Conservation (phyloP, 2,113 vertebrate genomes). For the Telmatochromis brachygnathus region DNA sequence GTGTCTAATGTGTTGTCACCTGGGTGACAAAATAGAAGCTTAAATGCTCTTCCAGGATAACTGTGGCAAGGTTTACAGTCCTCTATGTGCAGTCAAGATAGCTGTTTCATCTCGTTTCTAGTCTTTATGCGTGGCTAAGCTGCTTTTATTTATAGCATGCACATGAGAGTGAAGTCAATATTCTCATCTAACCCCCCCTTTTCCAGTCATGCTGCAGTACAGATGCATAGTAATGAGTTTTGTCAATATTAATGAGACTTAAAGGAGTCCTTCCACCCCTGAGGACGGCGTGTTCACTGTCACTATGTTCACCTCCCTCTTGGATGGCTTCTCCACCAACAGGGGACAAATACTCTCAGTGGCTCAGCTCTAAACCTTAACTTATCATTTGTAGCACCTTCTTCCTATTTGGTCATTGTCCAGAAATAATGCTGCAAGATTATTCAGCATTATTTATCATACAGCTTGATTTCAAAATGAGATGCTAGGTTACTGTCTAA, state of each 20-base stretch:
- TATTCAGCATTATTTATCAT: neutral
- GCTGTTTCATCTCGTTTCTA: neutral
- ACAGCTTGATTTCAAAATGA: accelerated
- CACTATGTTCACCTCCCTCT: neutral
- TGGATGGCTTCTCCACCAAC: conserved; percentile 22
- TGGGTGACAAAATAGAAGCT: neutral
- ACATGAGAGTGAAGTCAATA: neutral
- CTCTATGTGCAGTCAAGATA: too few relatives aligned
- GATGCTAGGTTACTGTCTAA: neutral
- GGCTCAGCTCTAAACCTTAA: neutral
- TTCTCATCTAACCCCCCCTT: neutral
- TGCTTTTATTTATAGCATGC: neutral
- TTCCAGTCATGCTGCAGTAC: neutral
- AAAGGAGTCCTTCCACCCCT: neutral
- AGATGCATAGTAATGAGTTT: neutral
- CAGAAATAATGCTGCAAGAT: neutral
- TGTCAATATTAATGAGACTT: conserved; percentile 13
- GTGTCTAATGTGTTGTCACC: neutral
- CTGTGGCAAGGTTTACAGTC: neutral
- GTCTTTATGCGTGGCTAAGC: neutral
- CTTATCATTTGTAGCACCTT: neutral
- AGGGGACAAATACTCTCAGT: neutral
- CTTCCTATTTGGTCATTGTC: neutral
- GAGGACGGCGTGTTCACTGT: neutral
- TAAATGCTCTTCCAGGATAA: neutral